phyloP scores from a whole-genome alignment of 2,797 vertebrate species.

The Scomberomorus guttatus region DNA sequence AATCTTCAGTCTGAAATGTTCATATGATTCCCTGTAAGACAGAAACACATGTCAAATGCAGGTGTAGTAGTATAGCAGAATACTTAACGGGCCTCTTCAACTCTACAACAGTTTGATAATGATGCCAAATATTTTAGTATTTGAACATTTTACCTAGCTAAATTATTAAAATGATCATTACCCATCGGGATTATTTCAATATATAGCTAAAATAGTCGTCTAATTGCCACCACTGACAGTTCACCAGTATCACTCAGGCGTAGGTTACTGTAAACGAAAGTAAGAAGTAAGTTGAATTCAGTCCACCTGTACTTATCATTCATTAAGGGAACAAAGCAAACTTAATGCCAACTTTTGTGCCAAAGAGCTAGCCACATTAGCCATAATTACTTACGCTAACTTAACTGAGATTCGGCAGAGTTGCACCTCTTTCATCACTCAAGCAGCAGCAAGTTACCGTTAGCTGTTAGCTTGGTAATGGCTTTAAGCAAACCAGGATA shows the following conservation, averaged over 20 bases:
- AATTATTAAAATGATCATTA: no score
- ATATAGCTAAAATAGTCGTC: no score
- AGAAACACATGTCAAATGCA: not conserved
- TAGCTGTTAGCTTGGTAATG: conserved; percentile 11
- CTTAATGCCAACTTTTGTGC: no score
- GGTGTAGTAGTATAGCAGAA: no score
- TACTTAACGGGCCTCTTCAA: no score
- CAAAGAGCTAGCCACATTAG: not conserved
- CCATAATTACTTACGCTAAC: not conserved
- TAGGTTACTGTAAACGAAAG: no score
- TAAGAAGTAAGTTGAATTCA: not conserved
- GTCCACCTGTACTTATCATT: not conserved
- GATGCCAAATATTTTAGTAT: no score
- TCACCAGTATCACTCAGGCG: not conserved
- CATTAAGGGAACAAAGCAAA: no score
- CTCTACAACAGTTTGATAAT: no score
- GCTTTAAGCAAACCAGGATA: not conserved
- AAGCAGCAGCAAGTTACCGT: not conserved
- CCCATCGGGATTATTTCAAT: no score
- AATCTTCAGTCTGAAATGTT: not conserved
- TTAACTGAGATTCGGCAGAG: not conserved
- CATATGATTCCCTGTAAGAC: not conserved
- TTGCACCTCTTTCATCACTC: not conserved
- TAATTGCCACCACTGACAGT: no score
- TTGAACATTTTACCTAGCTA: no score